phyloP scores from a whole-genome alignment of 92 coral and sea anemone species.

The Epizoanthus stellaris region DNA sequence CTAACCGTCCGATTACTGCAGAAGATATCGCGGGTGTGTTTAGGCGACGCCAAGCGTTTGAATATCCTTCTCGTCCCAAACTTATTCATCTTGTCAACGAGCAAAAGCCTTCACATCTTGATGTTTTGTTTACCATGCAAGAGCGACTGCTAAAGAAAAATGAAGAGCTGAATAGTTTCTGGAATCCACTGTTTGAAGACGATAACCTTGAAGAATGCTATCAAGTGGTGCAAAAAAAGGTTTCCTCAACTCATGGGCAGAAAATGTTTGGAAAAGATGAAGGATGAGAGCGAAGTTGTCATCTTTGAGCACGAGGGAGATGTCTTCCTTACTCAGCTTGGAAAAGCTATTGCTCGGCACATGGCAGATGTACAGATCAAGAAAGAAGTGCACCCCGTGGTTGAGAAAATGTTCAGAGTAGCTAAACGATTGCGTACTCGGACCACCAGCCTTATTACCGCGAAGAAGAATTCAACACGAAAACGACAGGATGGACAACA shows the following conservation, averaged over 20 bases:
- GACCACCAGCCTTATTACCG: neutral
- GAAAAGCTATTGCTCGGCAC: conserved; percentile 26
- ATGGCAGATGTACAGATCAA: conserved; percentile 40
- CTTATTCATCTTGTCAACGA: conserved; percentile 50
- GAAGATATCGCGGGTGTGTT: conserved; percentile 57
- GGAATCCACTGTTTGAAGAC: neutral
- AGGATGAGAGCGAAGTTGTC: conserved; percentile 7
- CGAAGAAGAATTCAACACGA: neutral
- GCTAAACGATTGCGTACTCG: conserved; percentile 3
- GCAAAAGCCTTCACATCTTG: neutral
- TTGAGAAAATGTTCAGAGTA: conserved; percentile 24
- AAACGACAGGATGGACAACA: neutral
- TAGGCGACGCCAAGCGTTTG: conserved; percentile 47
- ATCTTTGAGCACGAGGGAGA: conserved; percentile 3
- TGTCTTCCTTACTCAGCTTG: neutral
- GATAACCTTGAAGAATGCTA: neutral
- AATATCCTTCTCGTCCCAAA: conserved; percentile 58
- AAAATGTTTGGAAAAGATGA: conserved; percentile 42
- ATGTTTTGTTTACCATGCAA: neutral
- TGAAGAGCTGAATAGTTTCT: neutral
- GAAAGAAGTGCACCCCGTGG: conserved; percentile 43
- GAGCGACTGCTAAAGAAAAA: neutral
- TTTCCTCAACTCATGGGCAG: conserved; percentile 8
- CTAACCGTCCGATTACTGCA: conserved; percentile 63
- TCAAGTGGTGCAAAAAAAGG: neutral